Base-by-base conservation (phyloP, 1,140 invertebrate species). In the Battus philenor region DNA sequence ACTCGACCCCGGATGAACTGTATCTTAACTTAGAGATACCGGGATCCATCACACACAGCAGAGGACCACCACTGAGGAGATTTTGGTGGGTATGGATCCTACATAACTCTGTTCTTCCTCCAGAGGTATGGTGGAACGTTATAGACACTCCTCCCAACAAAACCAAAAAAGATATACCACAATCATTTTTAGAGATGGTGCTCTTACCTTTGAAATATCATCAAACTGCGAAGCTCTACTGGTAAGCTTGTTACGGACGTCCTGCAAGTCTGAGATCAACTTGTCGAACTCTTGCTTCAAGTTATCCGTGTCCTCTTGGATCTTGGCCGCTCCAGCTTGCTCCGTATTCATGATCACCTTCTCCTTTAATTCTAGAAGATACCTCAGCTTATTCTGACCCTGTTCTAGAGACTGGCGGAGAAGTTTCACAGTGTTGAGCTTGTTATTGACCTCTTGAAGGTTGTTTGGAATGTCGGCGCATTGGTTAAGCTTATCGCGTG, bases 341-440 rank as follows among this genome's bases (percentile, higher is more conserved):
- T 97, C 95, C 0, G 95, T 97, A 65, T 96, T 97, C 88, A 96
- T 92, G 2, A 96, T 94, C 0, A 97, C 95, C 66, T 93, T 93
- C 76, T 97, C 95, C 76, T 97, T 97, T 0, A 97, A 80, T 63
- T 97, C 96, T n/a, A 95, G 73, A 22, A 94, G 91, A 71, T 97
- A 97, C 8, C 94, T 89, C 4, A 97, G 69, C 73, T 96, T 96
- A 62, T 97, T 96, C 66, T 97, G 95, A 0, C 95, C 95, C 64
- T 97, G 94, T 70, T 97, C 95, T 10, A 97, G 87, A 1, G 92
- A 93, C 64, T 95, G 94, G 8, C 94, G 89, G 18, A 97, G 90
- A 7, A 90, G 89, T 87, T 96, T 97, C 0, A 97, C 92, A 0
- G 90, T 92, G 55, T 94, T 93, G 1, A 97, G 67, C 70, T 95